Evolutionary conservation across 2,113 vertebrate genomes (phyloP), one percentile per base, ranked within the genome.

Genomic region (Podarcis muralis): DNA sequence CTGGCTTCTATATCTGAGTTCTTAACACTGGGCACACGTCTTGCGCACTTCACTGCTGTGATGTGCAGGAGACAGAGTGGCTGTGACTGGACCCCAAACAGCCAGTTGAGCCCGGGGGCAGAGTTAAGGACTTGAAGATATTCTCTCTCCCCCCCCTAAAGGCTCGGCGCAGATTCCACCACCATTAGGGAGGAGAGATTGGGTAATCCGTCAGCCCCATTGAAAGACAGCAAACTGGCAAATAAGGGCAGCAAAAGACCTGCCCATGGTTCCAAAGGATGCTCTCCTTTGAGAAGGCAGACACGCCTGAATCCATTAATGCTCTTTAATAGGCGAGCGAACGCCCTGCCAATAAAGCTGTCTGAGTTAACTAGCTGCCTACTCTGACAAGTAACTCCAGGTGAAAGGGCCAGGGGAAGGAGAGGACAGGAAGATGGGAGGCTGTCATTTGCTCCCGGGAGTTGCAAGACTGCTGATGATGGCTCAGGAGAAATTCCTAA

Each of bases 321-420:
- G 66, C 53, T 72, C 48, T 75, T 85, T 74, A 89, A 66, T 30
- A 66, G 84, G 76, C 43, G 74, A 80, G 65, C 35, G 0, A 3
- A 76, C 62, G 25, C 48, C 81, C 80, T 76, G 72, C 0, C 0
- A 20, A 76, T 37, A 37, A 0, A 0, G 74, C 81, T 89, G 48
- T 20, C 66, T 81, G 84, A 79, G 84, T 32, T 59, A 59, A 25
- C 25, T 30, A 81, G 37, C 32, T 79, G 65, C 65, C 65, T 57
- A 43, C 22, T 2, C 43, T 84, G 30, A 65, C 66, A 32, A 85
- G 1, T 22, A 78, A 35, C 80, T 93, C 86, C 0, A 0, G 71
- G 43, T 87, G 32, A 25, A 93, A 83, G 72, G 48, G 77, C 23
- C 77, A 82, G 87, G 88, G 85, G 81, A 18, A 68, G 43, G 6